Conservation (phyloP, 2,888 invertebrate genomes). For the Limnephilus rhombicus region DNA sequence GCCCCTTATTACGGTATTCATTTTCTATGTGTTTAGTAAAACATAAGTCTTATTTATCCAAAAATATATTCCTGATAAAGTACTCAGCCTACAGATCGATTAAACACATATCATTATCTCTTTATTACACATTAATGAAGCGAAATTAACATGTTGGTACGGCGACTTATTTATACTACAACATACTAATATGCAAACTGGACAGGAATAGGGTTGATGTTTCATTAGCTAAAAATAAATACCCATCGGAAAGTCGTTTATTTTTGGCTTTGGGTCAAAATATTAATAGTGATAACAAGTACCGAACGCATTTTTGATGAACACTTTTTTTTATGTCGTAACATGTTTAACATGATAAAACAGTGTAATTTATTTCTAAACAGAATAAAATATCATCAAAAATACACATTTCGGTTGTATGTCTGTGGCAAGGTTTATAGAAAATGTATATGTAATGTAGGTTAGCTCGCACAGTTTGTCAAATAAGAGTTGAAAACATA, state of each 20-base stretch:
- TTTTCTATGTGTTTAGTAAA: not conserved
- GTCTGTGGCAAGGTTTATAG: too few relatives aligned
- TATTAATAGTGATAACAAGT: not conserved
- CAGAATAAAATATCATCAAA: too few relatives aligned
- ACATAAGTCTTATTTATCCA: not conserved
- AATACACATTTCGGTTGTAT: too few relatives aligned
- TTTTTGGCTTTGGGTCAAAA: not conserved
- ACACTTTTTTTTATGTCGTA: not conserved
- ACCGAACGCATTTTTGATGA: not conserved
- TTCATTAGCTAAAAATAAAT: not conserved
- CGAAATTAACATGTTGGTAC: not conserved
- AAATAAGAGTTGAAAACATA: too few relatives aligned
- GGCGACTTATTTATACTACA: not conserved
- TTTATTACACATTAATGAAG: not conserved
- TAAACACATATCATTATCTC: not conserved
- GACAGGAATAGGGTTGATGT: not conserved
- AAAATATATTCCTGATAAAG: not conserved
- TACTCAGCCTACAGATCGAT: not conserved
- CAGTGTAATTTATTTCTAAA: too few relatives aligned
- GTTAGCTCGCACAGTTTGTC: too few relatives aligned
- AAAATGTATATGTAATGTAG: too few relatives aligned
- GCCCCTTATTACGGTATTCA: not conserved
- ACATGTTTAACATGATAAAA: too few relatives aligned
- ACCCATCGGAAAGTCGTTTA: not conserved
- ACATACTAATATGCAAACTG: not conserved